Evolutionary conservation across 2,113 vertebrate genomes (phyloP).

Genomic region (Gavia stellata): DNA sequence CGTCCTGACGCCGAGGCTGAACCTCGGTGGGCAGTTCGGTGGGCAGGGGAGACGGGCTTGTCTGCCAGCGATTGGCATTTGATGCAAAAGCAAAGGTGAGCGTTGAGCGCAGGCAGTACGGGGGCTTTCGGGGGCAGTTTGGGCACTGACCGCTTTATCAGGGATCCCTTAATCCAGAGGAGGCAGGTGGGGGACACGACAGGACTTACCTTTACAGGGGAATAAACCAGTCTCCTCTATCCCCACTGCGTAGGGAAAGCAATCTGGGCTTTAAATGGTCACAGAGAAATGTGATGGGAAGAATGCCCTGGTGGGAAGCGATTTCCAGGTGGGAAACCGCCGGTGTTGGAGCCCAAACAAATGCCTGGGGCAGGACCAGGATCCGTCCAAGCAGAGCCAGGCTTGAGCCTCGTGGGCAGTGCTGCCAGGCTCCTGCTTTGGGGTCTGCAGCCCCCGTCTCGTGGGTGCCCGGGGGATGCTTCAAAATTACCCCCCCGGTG

Average conservation of each 20-base stretch:
- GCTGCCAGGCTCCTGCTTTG: not conserved
- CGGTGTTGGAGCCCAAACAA: not conserved
- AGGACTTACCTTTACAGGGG: not conserved
- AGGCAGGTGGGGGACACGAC: accelerated
- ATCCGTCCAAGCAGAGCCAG: accelerated
- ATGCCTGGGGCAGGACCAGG: not conserved
- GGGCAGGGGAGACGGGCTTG: not conserved
- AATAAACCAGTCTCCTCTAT: not conserved
- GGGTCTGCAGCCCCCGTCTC: not conserved
- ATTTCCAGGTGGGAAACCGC: not conserved
- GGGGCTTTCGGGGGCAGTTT: not conserved
- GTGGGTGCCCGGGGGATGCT: not conserved
- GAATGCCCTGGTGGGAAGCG: accelerated
- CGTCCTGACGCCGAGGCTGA: accelerated
- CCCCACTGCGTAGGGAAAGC: accelerated
- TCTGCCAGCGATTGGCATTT: not conserved
- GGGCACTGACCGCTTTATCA: not conserved
- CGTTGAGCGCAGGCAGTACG: accelerated
- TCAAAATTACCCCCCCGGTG: not conserved
- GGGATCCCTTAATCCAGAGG: not conserved
- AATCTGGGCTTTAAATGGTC: not conserved
- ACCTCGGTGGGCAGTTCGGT: accelerated
- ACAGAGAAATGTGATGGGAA: not conserved
- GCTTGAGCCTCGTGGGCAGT: accelerated
- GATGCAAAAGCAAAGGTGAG: not conserved